Percentiles rank a stretch among this genome's conserved stretches.
phyloP scores from a whole-genome alignment of 2,888 invertebrate genomes.

The Diplazon laetatorius region DNA sequence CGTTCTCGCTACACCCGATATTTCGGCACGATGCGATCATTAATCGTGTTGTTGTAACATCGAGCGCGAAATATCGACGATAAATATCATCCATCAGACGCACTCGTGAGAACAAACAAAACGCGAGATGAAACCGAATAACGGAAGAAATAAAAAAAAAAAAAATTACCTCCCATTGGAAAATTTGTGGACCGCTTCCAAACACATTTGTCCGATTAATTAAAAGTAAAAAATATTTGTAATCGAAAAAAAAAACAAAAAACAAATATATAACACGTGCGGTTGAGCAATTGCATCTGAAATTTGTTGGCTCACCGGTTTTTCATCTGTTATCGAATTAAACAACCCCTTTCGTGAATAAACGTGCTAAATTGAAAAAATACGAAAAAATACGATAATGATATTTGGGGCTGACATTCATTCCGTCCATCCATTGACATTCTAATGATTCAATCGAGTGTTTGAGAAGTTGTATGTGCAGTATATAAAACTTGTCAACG shows the following conservation, averaged over 20 bases:
- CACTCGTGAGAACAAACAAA: background rate
- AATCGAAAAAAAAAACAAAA: background rate
- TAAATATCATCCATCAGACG: conserved; percentile 1
- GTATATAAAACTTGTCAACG: too few relatives aligned
- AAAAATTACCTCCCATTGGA: background rate
- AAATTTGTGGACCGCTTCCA: background rate
- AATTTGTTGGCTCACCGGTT: background rate
- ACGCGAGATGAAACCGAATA: background rate
- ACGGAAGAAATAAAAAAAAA: background rate
- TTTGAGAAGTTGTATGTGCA: too few relatives aligned
- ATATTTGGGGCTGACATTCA: too few relatives aligned
- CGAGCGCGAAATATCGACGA: background rate
- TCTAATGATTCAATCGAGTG: too few relatives aligned
- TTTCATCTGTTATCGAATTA: too few relatives aligned
- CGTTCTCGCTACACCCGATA: background rate
- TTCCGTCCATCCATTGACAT: too few relatives aligned
- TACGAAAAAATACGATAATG: too few relatives aligned
- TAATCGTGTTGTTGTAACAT: conserved; percentile 3
- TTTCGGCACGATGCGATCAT: background rate
- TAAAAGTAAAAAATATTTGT: background rate
- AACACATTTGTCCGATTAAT: background rate
- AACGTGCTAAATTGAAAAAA: too few relatives aligned
- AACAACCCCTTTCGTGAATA: too few relatives aligned
- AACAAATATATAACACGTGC: background rate
- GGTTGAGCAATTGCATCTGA: background rate